Percentiles rank a stretch among this genome's conserved stretches.
phyloP scores from a whole-genome alignment of 2,113 vertebrate genomes.

The Camelus dromedarius region DNA sequence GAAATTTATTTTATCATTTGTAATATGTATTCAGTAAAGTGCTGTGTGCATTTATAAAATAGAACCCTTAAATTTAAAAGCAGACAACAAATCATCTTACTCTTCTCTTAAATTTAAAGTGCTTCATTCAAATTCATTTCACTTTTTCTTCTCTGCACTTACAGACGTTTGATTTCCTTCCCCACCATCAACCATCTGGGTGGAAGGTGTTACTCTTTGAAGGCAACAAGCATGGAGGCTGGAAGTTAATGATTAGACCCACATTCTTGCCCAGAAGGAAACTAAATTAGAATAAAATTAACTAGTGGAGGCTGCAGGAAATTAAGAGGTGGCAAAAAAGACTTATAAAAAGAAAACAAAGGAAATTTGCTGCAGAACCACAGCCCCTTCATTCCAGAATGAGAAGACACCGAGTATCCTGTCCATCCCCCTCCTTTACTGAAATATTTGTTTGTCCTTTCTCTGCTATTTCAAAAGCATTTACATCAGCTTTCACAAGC shows the following conservation, averaged over 20 bases:
- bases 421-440: not conserved
- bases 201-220: not conserved
- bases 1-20: slow-evolving; percentile 13
- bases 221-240: not conserved
- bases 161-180: not conserved
- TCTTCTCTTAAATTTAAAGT: slow-evolving; percentile 43
- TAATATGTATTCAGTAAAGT: not conserved
- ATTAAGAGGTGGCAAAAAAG: not conserved
- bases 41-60: not conserved
- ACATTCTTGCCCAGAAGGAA: not conserved
- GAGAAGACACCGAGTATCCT: not conserved
- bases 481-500: not conserved
- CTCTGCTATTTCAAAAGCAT: not conserved
- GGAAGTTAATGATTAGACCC: slow-evolving; percentile 12
- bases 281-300: not conserved
- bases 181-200: not conserved
- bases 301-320: not conserved
- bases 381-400: not conserved
- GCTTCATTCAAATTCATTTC: slow-evolving; percentile 16
- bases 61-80: slow-evolving; percentile 20
- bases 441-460: not conserved
- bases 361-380: not conserved
- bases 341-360: not conserved
- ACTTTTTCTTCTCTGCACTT: not conserved
- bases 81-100: not conserved